Evolutionary conservation across 2,888 invertebrate genomes (phyloP), one percentile per base, ranked within the genome.

Genomic region (Alentia gelatinosa): DNA sequence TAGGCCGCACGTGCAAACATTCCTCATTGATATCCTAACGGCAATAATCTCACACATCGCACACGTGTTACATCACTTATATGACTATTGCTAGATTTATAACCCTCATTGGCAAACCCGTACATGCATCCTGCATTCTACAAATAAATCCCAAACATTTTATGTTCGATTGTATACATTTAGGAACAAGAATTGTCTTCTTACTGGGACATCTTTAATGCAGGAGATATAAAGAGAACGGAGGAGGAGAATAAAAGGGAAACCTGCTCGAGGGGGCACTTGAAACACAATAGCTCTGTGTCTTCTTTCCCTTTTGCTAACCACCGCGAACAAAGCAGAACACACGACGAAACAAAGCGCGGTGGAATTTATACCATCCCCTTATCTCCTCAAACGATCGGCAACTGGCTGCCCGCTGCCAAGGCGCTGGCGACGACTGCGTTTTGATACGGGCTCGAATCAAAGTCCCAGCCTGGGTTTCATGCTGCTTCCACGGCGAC

Each of bases 211-310:
- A n/a, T n/a, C n/a, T n/a, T n/a, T n/a, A n/a, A n/a, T n/a, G n/a
- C n/a, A n/a, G n/a, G n/a, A n/a, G n/a, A n/a, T n/a, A n/a, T n/a
- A n/a, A n/a, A n/a, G n/a, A n/a, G n/a, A n/a, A n/a, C n/a, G 19
- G 56, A 56, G 19, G 56, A 9, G n/a, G n/a, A 56, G 56, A 56
- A 56, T n/a, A 19, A 56, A 56, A 12, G 56, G 12, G 56, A 56
- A 56, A 75, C 75, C 75, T 1, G 12, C 19, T 15, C n/a, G 9
- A 37, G 75, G 75, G 35, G n/a, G 26, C 75, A 75, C 75, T 75
- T 75, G 75, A 75, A 75, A 75, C 26, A 75, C 75, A 75, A 75
- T 75, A 75, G 75, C 35, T 30, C 75, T 75, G 50, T 19, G 12
- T 12, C 50, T 19, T 50, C 37, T 75, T 75, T 26, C 26, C 75